Evolutionary conservation across 2,113 vertebrate species (phyloP).

Genomic region (Micronisus gabar): DNA sequence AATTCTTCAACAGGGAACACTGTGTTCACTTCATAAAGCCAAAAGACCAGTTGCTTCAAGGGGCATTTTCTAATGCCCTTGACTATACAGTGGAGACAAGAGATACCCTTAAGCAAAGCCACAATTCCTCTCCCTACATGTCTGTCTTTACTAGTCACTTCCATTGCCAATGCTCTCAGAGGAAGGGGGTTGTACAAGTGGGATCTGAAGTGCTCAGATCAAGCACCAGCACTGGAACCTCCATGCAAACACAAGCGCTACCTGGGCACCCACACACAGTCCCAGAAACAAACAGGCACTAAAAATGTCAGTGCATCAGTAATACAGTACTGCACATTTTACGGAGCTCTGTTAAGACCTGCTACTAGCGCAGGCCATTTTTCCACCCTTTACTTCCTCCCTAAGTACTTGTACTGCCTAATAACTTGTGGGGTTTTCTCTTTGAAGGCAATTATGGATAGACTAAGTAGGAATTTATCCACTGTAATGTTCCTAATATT

Average conservation of each 20-base stretch:
- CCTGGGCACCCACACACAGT: fast-evolving
- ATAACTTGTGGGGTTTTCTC: background rate
- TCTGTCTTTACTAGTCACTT: background rate
- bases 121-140: background rate
- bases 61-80: background rate
- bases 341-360: background rate
- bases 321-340: background rate
- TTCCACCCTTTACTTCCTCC: background rate
- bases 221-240: background rate
- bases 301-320: background rate
- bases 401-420: background rate
- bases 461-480: background rate
- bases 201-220: background rate
- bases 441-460: background rate
- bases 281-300: background rate
- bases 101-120: background rate
- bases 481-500: background rate
- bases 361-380: fast-evolving
- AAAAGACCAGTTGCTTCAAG: background rate
- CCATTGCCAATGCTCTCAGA: background rate
- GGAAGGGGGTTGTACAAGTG: background rate
- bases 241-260: background rate
- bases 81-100: background rate
- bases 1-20: background rate
- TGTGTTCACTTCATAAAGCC: background rate